phyloP scores from a whole-genome alignment of 2,797 vertebrate species.

The Buceros bicornis region DNA sequence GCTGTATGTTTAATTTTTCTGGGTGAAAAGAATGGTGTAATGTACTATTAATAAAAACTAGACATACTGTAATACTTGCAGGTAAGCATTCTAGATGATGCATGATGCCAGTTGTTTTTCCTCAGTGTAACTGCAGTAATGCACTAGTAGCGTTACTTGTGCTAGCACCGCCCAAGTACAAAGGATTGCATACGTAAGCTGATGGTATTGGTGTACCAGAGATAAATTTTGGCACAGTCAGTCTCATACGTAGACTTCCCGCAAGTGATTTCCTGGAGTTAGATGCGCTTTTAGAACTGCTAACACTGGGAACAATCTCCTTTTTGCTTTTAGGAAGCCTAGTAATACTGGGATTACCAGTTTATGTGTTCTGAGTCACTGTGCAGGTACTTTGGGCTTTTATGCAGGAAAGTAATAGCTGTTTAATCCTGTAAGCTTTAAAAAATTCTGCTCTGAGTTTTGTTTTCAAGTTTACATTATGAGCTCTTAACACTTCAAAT shows the following conservation, averaged over 20 bases:
- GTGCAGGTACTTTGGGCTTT: neutral
- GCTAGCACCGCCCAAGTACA: neutral
- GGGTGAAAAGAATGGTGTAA: neutral
- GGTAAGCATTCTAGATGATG: neutral
- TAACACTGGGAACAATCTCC: neutral
- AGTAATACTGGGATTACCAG: conserved; percentile 42
- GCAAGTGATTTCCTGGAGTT: conserved; percentile 48
- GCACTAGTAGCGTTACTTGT: neutral
- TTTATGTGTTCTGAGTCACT: conserved; percentile 15
- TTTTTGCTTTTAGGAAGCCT: conserved; percentile 45
- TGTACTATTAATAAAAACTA: neutral
- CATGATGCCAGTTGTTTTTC: neutral
- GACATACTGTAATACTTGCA: neutral
- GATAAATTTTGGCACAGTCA: conserved; percentile 16
- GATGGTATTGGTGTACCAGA: neutral
- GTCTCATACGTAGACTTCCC: neutral
- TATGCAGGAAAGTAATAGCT: conserved; percentile 24
- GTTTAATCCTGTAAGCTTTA: neutral
- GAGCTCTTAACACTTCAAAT: conserved; percentile 27
- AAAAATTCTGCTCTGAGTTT: conserved; percentile 15
- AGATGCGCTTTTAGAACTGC: conserved; percentile 44
- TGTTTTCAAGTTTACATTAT: conserved; percentile 17
- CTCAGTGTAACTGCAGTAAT: neutral
- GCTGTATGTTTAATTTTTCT: neutral
- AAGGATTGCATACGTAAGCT: neutral